Conservation (phyloP, 2,797 vertebrate genomes). For the Acanthurus leucopareius region DNA sequence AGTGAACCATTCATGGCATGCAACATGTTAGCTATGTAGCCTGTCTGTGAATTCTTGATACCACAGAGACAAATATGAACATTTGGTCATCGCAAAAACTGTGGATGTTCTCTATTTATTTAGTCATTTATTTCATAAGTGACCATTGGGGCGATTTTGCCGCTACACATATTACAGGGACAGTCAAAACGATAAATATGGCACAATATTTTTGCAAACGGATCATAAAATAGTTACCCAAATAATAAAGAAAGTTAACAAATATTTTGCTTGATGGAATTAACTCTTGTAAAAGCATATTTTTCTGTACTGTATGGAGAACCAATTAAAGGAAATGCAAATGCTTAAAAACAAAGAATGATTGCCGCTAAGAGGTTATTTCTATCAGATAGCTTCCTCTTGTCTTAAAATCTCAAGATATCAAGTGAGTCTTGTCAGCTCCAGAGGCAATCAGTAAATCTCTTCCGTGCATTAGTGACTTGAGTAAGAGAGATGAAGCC, state of each 20-base stretch:
- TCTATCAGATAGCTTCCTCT: constrained; percentile 1
- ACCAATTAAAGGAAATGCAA: background rate
- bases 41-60: background rate
- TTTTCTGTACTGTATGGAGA: background rate
- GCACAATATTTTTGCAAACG: background rate
- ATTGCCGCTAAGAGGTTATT: background rate
- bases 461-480: constrained; percentile 51
- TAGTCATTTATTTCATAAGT: background rate
- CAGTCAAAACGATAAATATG: background rate
- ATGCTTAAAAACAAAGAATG: background rate
- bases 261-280: background rate
- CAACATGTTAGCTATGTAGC: background rate
- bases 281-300: background rate
- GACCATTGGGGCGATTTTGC: background rate
- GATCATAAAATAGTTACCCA: background rate
- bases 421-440: constrained; percentile 22
- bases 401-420: constrained; percentile 32
- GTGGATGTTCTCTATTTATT: background rate
- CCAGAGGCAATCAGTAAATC: constrained; percentile 45
- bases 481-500: constrained; percentile 37
- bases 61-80: constrained; percentile 16
- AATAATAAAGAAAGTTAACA: background rate
- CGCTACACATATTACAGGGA: background rate
- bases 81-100: background rate
- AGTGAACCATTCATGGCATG: background rate